Conservation (phyloP, 2,113 vertebrate species). For the Crocuta crocuta region DNA sequence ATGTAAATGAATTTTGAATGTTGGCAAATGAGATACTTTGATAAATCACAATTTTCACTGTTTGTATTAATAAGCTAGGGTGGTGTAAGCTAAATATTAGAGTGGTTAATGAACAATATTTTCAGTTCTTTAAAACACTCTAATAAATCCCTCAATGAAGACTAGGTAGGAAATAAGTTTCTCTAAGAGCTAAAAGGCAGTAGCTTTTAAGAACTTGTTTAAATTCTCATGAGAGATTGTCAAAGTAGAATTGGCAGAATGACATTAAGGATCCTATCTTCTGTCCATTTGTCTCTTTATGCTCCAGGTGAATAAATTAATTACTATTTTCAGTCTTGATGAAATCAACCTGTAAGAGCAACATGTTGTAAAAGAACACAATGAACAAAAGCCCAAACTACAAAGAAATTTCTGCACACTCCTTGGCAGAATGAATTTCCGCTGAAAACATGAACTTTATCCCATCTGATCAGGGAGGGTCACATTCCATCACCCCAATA, state of each 20-base stretch:
- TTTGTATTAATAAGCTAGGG: background rate
- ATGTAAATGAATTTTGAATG: slow-evolving; percentile 26
- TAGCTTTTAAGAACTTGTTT: background rate
- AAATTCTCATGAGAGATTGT: background rate
- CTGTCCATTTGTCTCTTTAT: background rate
- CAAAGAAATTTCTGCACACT: background rate
- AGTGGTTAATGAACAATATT: background rate
- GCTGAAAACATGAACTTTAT: background rate
- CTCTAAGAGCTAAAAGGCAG: background rate
- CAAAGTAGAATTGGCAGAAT: background rate
- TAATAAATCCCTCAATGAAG: background rate
- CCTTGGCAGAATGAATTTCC: no score
- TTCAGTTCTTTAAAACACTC: background rate
- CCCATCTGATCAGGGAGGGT: background rate
- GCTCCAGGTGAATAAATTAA: background rate
- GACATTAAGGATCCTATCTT: background rate
- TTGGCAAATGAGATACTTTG: slow-evolving; percentile 14
- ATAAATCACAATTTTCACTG: background rate
- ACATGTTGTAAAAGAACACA: background rate
- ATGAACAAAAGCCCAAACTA: background rate
- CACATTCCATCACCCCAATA: background rate
- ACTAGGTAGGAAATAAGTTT: background rate
- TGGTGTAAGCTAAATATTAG: background rate
- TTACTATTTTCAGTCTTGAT: background rate
- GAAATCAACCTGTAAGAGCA: background rate